These are phyloP conservation scores for Schizaphis graminum DNA, from an alignment of 2,888 invertebrate species.

Conservation along the genomic window DNA sequence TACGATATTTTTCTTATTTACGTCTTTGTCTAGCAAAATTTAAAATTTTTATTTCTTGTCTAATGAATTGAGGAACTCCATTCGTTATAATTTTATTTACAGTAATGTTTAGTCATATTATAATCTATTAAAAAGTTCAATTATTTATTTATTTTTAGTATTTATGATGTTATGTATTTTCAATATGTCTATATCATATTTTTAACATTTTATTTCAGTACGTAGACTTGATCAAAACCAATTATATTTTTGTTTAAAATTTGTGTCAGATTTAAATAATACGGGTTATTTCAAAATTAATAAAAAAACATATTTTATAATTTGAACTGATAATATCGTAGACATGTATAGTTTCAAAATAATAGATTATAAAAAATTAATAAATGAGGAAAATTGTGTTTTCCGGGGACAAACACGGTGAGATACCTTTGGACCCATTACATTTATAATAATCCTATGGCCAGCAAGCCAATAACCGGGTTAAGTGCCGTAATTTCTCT, in stretches of 20 bases:
- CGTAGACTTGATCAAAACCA: too few species aligned
- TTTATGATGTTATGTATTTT: background rate
- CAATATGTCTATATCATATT: background rate
- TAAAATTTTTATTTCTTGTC: background rate
- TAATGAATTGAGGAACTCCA: too few species aligned
- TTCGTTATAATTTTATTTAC: too few species aligned
- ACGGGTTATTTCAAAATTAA: background rate
- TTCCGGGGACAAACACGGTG: background rate
- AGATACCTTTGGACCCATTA: background rate
- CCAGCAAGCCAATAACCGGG: constrained; percentile 22
- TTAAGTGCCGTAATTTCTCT: constrained; percentile 17
- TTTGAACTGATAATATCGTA: background rate
- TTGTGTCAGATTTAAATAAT: background rate
- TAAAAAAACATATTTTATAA: background rate
- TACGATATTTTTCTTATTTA: background rate
- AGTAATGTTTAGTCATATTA: too few species aligned
- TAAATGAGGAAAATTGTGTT: background rate
- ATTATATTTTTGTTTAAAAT: background rate
- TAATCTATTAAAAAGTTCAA: background rate
- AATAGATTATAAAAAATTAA: background rate
- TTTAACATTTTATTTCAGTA: too few species aligned
- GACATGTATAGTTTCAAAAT: background rate
- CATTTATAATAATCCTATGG: background rate
- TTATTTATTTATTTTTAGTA: background rate
- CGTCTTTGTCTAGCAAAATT: background rate